phyloP scores from a whole-genome alignment of 2,888 invertebrate species.

The Brassicogethes aeneus region DNA sequence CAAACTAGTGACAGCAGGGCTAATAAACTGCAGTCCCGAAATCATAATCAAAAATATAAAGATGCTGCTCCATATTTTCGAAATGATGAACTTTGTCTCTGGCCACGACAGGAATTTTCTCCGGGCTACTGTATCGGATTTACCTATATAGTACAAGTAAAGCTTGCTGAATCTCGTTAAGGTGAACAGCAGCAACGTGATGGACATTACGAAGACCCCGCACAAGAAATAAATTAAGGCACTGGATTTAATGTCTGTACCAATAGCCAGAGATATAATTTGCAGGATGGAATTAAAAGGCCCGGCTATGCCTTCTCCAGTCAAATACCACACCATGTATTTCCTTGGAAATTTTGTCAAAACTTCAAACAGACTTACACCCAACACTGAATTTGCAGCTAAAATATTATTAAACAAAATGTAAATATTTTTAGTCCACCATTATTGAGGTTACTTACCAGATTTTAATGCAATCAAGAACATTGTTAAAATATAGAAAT shows the following conservation, averaged over 20 bases:
- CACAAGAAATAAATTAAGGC: background rate
- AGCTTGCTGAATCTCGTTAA: background rate
- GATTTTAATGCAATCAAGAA: background rate
- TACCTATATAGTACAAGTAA: background rate
- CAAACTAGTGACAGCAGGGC: background rate
- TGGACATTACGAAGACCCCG: background rate
- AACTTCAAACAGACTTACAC: conserved; percentile 1
- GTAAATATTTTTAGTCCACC: too few relatives aligned
- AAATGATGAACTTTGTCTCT: background rate
- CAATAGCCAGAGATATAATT: background rate
- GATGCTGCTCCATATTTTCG: conserved; percentile 1
- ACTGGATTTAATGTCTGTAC: background rate
- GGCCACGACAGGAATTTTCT: background rate
- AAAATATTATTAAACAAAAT: too few relatives aligned
- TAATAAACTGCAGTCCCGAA: conserved; percentile 1
- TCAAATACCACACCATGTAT: background rate
- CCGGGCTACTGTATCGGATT: background rate
- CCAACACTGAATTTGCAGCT: background rate
- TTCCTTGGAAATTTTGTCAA: background rate
- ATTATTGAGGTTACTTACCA: background rate
- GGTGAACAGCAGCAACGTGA: background rate
- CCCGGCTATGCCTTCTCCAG: conserved; percentile 1
- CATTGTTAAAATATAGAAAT: background rate
- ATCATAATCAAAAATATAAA: background rate
- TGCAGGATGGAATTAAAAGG: background rate